These are phyloP conservation scores for Cyaniris semiargus DNA, from an alignment of 2,888 invertebrate species.

Conservation along the genomic window DNA sequence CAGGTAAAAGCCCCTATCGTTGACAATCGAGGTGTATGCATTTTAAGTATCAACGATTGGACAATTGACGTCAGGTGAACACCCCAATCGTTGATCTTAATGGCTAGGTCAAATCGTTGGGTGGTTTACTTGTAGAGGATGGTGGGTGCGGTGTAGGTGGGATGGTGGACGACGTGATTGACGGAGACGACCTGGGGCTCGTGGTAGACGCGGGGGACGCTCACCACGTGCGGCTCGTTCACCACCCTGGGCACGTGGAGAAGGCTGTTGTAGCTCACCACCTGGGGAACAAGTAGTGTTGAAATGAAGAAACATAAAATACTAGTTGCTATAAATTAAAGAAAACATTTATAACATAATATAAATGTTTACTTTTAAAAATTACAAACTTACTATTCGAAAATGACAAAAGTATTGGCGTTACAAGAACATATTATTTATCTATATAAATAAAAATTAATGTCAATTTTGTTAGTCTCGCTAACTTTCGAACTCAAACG, in stretches of 20 bases:
- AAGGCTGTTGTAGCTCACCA: constrained; percentile 54
- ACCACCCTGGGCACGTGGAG: constrained; percentile 51
- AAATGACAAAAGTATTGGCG: too few relatives aligned
- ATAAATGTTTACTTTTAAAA: too few relatives aligned
- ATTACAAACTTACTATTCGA: too few relatives aligned
- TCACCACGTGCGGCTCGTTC: constrained; percentile 52
- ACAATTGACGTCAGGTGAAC: neutral
- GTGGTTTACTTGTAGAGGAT: constrained; percentile 36
- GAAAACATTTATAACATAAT: too few relatives aligned
- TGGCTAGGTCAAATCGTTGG: neutral
- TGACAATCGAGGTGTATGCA: neutral
- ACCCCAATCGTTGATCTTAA: neutral
- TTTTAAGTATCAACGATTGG: neutral
- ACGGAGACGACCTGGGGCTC: constrained; percentile 60
- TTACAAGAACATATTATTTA: too few relatives aligned
- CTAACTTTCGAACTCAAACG: too few relatives aligned
- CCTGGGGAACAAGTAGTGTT: constrained; percentile 42
- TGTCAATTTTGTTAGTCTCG: too few relatives aligned
- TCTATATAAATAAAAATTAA: too few relatives aligned
- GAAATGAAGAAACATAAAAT: too few relatives aligned
- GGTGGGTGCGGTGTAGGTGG: constrained; percentile 42
- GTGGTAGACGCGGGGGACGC: constrained; percentile 54
- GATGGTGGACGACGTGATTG: constrained; percentile 55
- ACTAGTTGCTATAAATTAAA: too few relatives aligned
- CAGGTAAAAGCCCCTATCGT: too few relatives aligned